Conservation (phyloP, 2,888 invertebrate species). For the Drosophila dives region DNA sequence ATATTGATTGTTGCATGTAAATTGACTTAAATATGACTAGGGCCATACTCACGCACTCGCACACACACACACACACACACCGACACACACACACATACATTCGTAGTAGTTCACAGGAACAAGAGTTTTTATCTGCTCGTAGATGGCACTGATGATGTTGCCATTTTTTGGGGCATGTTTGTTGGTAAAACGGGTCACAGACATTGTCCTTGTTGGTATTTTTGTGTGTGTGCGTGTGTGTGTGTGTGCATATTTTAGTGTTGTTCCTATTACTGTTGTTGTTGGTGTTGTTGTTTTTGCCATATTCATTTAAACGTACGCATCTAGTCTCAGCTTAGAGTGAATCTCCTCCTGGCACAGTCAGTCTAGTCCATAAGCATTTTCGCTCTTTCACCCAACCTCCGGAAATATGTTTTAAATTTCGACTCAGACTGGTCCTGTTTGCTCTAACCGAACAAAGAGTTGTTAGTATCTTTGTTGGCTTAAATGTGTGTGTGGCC, state of each 20-base stretch:
- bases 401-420: neutral
- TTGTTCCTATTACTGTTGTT: neutral
- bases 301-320: constrained; percentile 7
- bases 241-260: neutral
- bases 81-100: neutral
- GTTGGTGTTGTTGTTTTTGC: constrained; percentile 4
- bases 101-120: constrained; percentile 7
- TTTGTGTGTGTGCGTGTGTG: neutral
- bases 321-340: neutral
- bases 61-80: constrained; percentile 16
- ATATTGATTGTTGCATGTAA: constrained; percentile 73
- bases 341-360: constrained; percentile 3
- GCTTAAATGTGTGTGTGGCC: neutral
- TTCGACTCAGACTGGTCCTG: neutral
- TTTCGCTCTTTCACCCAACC: neutral
- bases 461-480: constrained; percentile 1
- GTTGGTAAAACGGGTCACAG: constrained; percentile 8
- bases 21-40: constrained; percentile 67
- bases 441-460: constrained; percentile 1
- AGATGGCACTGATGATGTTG: constrained; percentile 64
- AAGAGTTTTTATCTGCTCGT: constrained; percentile 49
- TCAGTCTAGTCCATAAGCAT: constrained; percentile 14
- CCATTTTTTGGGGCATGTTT: constrained; percentile 47
- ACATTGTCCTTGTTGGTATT: constrained; percentile 14
- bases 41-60: constrained; percentile 5